Conservation (phyloP, 2,113 vertebrate genomes). For the Seriola rivoliana region DNA sequence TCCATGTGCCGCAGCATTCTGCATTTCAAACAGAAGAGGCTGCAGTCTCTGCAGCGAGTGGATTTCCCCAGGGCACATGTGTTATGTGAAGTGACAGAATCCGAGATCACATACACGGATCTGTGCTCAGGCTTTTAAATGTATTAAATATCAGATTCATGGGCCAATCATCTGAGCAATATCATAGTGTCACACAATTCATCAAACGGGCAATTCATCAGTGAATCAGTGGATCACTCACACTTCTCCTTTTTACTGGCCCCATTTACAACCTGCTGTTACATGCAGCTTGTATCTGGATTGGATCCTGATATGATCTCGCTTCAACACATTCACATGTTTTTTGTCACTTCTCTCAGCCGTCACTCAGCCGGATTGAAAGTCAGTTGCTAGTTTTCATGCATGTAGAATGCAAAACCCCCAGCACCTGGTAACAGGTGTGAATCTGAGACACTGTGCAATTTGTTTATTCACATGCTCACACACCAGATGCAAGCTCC, state of each 20-base stretch:
- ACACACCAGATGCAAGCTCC: not conserved
- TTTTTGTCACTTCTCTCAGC: not conserved
- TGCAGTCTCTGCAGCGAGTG: constrained; percentile 44
- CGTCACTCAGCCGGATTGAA: not conserved
- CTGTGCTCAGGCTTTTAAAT: constrained; percentile 44
- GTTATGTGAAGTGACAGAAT: constrained; percentile 42
- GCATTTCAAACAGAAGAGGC: constrained; percentile 72
- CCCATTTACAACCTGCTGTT: not conserved
- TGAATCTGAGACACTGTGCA: not conserved
- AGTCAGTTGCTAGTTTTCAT: not conserved
- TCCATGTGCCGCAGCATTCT: constrained; percentile 66
- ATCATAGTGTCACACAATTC: not conserved
- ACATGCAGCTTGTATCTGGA: not conserved
- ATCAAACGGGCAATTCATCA: not conserved
- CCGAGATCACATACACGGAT: constrained; percentile 10
- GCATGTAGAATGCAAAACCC: not conserved
- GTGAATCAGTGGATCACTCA: constrained; percentile 18
- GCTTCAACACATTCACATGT: not conserved
- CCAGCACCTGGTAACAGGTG: not conserved
- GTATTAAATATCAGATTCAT: constrained; percentile 47
- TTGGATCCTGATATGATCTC: not conserved
- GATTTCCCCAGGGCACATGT: constrained; percentile 5
- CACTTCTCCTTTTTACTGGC: not conserved
- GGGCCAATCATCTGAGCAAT: constrained; percentile 2
- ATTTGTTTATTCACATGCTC: not conserved